These are phyloP conservation scores for Alligator sinensis DNA, from an alignment of 2,113 vertebrate genomes.

Conservation along the genomic window DNA sequence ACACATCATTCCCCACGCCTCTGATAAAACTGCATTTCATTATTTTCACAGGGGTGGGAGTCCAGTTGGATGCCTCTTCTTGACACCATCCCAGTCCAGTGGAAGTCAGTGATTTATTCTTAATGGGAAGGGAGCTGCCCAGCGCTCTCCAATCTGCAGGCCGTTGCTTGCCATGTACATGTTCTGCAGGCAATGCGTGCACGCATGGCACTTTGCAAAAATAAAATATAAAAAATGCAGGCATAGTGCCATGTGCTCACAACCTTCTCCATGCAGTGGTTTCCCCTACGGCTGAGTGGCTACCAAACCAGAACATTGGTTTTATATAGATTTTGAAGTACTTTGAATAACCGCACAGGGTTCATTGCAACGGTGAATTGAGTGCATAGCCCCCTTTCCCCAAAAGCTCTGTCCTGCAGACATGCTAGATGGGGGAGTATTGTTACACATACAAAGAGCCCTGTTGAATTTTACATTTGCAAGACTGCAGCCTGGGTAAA, in stretches of 20 bases:
- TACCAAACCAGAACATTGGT: background rate
- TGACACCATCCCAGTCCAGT: background rate
- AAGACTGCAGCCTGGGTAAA: fast-evolving
- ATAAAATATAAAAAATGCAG: background rate
- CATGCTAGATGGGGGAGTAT: fast-evolving
- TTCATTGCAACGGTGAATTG: background rate
- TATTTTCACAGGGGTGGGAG: fast-evolving
- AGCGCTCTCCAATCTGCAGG: background rate
- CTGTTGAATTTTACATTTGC: fast-evolving
- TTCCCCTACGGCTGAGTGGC: background rate
- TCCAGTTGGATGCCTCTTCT: background rate
- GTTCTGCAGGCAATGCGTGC: background rate
- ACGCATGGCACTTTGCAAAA: background rate
- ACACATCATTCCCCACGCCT: background rate
- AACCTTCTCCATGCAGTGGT: background rate
- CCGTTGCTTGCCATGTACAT: background rate
- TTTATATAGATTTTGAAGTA: background rate
- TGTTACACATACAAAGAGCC: fast-evolving
- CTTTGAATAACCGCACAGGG: background rate
- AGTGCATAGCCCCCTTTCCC: background rate
- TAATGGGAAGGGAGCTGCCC: background rate
- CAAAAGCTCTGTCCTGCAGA: fast-evolving
- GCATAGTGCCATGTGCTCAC: background rate
- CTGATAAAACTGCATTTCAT: background rate
- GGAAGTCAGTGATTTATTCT: background rate